These are phyloP conservation scores for Neotoma lepida DNA, from an alignment of 2,113 vertebrate species.

Conservation along the genomic window DNA sequence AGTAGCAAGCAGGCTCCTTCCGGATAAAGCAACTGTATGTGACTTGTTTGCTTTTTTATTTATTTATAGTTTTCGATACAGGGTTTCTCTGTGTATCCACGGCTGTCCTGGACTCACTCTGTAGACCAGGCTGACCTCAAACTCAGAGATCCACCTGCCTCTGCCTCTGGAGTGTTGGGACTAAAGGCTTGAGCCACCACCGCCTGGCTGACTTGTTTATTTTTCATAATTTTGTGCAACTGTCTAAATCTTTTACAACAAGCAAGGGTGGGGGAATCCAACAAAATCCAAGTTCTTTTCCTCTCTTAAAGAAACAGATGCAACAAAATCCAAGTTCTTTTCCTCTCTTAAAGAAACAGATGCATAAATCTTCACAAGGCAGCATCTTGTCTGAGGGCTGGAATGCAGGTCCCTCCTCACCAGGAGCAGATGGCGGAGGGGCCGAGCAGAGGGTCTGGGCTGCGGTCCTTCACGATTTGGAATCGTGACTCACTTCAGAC, in stretches of 20 bases:
- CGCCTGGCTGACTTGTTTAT: neutral
- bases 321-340: too few species aligned
- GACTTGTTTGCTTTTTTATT: neutral
- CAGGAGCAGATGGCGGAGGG: neutral
- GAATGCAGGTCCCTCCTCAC: neutral
- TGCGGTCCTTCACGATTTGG: neutral
- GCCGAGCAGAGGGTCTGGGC: neutral
- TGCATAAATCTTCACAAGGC: neutral
- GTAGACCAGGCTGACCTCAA: neutral
- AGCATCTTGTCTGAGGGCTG: neutral
- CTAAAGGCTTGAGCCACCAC: neutral
- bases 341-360: neutral
- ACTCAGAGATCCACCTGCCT: neutral
- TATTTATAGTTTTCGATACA: neutral
- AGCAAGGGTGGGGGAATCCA: neutral
- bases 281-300: neutral
- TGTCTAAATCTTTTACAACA: conserved; percentile 11
- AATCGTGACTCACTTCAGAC: conserved; percentile 43
- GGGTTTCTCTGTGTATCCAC: neutral
- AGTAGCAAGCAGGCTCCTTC: neutral
- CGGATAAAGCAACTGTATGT: neutral
- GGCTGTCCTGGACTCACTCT: neutral
- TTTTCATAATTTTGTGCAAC: neutral
- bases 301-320: neutral
- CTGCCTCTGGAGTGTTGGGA: neutral